Conservation (phyloP, 2,888 invertebrate genomes). For the Trimorus sp. region DNA sequence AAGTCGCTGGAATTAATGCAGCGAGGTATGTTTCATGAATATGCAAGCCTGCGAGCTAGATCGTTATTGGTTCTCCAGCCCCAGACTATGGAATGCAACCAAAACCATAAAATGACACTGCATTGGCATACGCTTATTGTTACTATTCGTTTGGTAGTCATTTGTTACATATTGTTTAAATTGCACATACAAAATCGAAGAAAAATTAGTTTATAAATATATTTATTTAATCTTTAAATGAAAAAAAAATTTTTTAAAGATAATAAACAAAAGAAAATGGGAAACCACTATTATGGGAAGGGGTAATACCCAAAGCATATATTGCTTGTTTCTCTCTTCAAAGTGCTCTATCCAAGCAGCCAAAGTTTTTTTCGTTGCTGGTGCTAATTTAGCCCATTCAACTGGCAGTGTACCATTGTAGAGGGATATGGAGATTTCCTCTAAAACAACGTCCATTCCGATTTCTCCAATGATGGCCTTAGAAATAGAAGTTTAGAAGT, state of each 20-base stretch:
- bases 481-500: not conserved
- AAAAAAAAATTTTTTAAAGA: no score
- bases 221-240: no score
- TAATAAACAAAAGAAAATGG: no score
- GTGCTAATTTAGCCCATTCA: constrained; percentile 91
- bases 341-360: constrained; percentile 96
- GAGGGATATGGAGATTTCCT: constrained; percentile 91
- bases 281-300: no score
- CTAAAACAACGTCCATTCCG: constrained; percentile 94
- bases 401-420: constrained; percentile 93
- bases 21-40: constrained; percentile 96
- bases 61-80: constrained; percentile 88
- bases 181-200: no score
- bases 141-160: no score
- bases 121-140: no score
- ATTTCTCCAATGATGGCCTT: constrained; percentile 73
- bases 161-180: no score
- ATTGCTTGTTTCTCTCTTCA: constrained; percentile 87
- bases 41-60: constrained; percentile 96
- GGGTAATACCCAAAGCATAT: constrained; percentile 87
- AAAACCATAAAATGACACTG: no score
- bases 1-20: constrained; percentile 94
- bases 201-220: no score
- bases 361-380: constrained; percentile 92
- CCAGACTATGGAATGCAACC: constrained; percentile 67